Evolutionary conservation across 2,113 vertebrate genomes (phyloP).

Genomic region (Melospiza melodia): DNA sequence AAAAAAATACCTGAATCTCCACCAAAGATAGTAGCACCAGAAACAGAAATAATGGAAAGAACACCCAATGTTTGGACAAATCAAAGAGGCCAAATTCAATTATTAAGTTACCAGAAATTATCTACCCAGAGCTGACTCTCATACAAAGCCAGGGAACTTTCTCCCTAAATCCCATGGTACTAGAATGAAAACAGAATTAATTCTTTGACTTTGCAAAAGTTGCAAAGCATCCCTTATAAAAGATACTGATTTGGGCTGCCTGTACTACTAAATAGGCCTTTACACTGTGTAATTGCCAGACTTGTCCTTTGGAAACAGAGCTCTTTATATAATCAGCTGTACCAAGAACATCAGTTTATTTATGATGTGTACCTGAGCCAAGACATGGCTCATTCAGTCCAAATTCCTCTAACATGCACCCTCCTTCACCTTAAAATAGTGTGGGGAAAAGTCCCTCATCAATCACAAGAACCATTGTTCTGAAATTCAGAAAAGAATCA

Average conservation of each 20-base stretch:
- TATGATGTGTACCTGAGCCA: background rate
- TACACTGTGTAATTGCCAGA: background rate
- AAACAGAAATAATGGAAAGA: background rate
- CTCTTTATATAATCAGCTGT: background rate
- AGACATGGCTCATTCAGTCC: background rate
- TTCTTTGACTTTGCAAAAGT: background rate
- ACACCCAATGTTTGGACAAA: background rate
- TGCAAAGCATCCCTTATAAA: background rate
- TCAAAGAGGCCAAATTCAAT: background rate
- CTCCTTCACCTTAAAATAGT: background rate
- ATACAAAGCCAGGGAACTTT: background rate
- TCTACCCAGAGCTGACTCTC: background rate
- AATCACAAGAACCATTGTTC: background rate
- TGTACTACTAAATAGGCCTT: background rate
- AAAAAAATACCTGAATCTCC: background rate
- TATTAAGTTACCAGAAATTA: background rate
- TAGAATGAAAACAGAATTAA: background rate
- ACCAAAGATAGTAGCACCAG: background rate
- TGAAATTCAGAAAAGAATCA: background rate
- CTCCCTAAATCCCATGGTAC: background rate
- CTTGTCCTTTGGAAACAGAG: background rate
- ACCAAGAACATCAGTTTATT: background rate
- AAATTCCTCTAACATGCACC: background rate
- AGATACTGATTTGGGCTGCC: background rate
- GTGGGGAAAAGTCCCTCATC: background rate